Base-by-base conservation (phyloP, 2,113 vertebrate species). In the Lathamus discolor region DNA sequence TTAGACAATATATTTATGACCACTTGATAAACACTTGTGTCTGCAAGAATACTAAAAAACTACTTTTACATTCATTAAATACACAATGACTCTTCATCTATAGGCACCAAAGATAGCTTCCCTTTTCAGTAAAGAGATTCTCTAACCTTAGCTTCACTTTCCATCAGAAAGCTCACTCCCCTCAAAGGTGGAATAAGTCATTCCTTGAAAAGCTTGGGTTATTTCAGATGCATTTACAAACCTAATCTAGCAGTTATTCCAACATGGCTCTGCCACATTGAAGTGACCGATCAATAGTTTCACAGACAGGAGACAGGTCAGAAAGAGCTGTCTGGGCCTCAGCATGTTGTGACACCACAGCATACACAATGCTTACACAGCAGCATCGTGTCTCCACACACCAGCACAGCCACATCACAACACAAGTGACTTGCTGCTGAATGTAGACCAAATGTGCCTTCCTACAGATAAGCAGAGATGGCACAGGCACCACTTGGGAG, bases 391-490 rank as follows among this genome's bases (percentile, higher is more conserved):
- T 10, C 31, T 37, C 39, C 77, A 27, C 1, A 7, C 44, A 19
- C 41, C 23, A 16, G 33, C 46, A 27, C 61, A 17, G 78, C 33
- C 72, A 44, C 46, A 18, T 9, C 59, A 24, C 76, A 19, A 5
- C 43, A 17, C 4, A 0, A n/a, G n/a, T 1, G 22, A 43, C 17
- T 49, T 33, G 54, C 12, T 10, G 61, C 57, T 27, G 5, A 39
- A 24, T 8, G 5, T 0, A 1, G 31, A 61, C 5, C 73, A n/a
- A 23, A 29, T 8, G 3, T 2, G 0, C 25, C 37, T 46, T 64
- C n/a, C 61, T 19, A 10, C 0, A 0, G 17, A 46, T 0, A 1
- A 72, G 20, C 37, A 23, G 43, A 35, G 11, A 20, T 7, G 18
- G 31, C 67, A 51, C 9, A 28, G 49, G 33, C 61, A 57, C 10